A percentile compares a stretch with the other conserved stretches of the same genome.
These are phyloP conservation scores for Apotomis turbidana DNA, from an alignment of 2,888 invertebrate genomes.

Conservation along the genomic window DNA sequence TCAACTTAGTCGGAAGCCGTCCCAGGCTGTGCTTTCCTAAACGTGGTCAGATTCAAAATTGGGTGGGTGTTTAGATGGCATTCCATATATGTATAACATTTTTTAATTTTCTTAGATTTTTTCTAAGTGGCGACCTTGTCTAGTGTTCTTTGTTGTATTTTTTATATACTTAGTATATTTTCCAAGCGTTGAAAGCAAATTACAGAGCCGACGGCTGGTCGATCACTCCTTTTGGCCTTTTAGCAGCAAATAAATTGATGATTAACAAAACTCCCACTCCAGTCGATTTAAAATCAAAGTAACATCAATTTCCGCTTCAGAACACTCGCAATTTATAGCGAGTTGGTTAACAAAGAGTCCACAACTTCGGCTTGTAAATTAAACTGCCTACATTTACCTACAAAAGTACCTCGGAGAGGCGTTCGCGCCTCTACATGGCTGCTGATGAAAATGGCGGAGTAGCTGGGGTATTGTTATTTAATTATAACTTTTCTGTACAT, in stretches of 20 bases:
- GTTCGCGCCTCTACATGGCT: constrained; percentile 12
- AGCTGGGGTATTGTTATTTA: background rate
- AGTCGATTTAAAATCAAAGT: constrained; percentile 14
- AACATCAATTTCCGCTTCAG: constrained; percentile 6
- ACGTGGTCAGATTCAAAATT: no score
- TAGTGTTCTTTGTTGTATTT: no score
- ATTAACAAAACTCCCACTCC: background rate
- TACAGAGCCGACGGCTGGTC: no score
- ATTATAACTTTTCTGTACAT: background rate
- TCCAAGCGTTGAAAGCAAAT: no score
- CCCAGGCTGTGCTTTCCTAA: no score
- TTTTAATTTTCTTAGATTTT: no score
- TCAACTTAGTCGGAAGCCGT: no score
- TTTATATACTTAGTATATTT: no score
- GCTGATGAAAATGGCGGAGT: constrained; percentile 9
- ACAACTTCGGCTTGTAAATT: constrained; percentile 19
- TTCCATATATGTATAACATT: no score
- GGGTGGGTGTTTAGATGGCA: no score
- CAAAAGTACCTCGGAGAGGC: constrained; percentile 20
- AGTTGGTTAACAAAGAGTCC: constrained; percentile 20
- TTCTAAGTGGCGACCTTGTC: no score
- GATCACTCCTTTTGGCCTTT: no score
- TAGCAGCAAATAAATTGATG: background rate
- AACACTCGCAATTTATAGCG: constrained; percentile 9
- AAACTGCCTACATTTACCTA: constrained; percentile 29